phyloP scores from a whole-genome alignment of 2,797 vertebrate genomes.

The Myotis daubentonii region DNA sequence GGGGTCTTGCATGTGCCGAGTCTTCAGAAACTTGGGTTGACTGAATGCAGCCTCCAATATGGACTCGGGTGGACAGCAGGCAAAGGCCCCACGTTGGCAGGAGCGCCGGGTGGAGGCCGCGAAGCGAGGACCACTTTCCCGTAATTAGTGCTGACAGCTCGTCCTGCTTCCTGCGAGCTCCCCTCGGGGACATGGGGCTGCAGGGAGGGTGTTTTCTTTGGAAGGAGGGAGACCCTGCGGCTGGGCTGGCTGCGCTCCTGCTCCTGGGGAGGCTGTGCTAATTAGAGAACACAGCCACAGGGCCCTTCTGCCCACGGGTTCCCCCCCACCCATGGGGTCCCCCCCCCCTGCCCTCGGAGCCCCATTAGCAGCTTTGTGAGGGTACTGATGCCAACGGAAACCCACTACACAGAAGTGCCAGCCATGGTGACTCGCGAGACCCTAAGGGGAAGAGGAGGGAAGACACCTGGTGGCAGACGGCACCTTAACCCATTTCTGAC shows the following conservation, averaged over 20 bases:
- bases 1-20: accelerated
- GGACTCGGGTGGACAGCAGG: neutral
- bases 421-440: accelerated
- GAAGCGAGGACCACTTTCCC: neutral
- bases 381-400: neutral
- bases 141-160: slow-evolving; percentile 56
- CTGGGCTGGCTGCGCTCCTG: neutral
- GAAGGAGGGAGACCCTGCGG: neutral
- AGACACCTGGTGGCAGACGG: neutral
- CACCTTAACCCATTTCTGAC: neutral
- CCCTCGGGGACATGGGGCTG: neutral
- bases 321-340: no score
- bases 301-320: no score
- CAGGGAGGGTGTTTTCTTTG: neutral
- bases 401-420: accelerated
- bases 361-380: neutral
- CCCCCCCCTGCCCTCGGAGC: neutral
- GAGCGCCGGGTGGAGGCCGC: neutral
- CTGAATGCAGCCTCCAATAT: accelerated
- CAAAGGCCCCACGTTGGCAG: neutral
- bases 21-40: neutral
- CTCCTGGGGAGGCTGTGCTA: neutral
- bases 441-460: neutral
- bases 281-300: neutral
- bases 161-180: neutral